phyloP scores from a whole-genome alignment of 2,797 vertebrate species.

The Sandelia bainsii region DNA sequence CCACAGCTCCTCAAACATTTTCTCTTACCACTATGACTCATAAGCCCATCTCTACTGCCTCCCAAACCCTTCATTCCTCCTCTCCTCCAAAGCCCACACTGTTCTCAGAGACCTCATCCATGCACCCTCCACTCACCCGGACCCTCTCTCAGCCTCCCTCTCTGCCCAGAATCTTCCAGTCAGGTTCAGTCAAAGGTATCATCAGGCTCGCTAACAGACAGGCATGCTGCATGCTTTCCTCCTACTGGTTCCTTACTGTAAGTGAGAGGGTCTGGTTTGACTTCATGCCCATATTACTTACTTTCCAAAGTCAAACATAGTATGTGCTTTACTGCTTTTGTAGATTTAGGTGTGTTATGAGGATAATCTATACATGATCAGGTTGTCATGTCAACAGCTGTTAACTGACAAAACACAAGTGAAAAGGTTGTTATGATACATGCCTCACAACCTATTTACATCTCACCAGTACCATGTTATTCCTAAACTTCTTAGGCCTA shows the following conservation, averaged over 20 bases:
- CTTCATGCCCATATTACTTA: not conserved
- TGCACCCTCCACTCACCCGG: slow-evolving; percentile 42
- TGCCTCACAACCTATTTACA: no score
- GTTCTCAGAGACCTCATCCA: slow-evolving; percentile 33
- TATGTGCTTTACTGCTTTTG: not conserved
- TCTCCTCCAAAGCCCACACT: slow-evolving; percentile 30
- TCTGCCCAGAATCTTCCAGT: slow-evolving; percentile 85
- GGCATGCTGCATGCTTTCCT: slow-evolving; percentile 37
- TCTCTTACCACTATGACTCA: slow-evolving; percentile 29
- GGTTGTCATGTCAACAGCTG: not conserved
- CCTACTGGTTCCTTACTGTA: slow-evolving; percentile 20
- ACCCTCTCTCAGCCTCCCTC: slow-evolving; percentile 77
- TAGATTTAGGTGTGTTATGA: slow-evolving; percentile 1
- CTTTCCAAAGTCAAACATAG: not conserved
- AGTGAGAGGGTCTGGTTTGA: slow-evolving; percentile 3
- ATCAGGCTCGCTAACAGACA: slow-evolving; percentile 26
- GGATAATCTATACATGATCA: slow-evolving; percentile 10
- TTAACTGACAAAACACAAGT: no score
- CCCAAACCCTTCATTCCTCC: slow-evolving; percentile 15
- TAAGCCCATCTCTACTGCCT: slow-evolving; percentile 13
- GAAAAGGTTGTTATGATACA: no score
- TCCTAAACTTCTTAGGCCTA: no score
- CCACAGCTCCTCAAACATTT: slow-evolving; percentile 16
- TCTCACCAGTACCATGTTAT: no score
- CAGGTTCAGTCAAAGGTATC: slow-evolving; percentile 80